A percentile compares a stretch with the other conserved stretches of the same genome.
These are phyloP conservation scores for Remorina albescens DNA, from an alignment of 2,797 vertebrate genomes.

Conservation along the genomic window DNA sequence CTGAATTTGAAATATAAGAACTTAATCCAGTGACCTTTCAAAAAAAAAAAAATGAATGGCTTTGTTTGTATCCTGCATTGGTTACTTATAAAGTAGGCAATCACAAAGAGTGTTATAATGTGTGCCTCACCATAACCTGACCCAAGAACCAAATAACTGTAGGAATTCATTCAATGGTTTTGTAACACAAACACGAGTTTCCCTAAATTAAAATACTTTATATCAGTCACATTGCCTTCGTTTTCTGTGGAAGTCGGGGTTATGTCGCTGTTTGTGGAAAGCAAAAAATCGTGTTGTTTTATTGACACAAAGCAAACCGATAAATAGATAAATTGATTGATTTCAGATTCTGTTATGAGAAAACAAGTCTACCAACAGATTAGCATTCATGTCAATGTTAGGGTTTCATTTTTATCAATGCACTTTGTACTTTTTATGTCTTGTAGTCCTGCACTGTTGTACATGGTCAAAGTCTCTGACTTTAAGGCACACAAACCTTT, in stretches of 20 bases:
- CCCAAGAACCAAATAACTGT: neutral
- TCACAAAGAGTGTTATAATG: neutral
- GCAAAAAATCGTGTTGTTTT: constrained; percentile 6
- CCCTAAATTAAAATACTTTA: constrained; percentile 13
- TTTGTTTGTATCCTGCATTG: neutral
- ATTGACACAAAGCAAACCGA: neutral
- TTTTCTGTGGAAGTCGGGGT: neutral
- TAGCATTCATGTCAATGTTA: neutral
- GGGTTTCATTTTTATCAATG: constrained; percentile 2
- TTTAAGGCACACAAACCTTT: no score
- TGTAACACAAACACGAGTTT: no score
- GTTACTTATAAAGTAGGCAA: neutral
- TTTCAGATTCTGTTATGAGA: neutral
- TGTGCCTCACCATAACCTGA: neutral
- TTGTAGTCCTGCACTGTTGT: neutral
- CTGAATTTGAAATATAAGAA: neutral
- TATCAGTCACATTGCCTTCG: constrained; percentile 17
- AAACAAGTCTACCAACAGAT: neutral
- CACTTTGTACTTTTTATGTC: neutral
- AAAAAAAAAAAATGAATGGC: no score
- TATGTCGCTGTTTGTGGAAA: constrained; percentile 32
- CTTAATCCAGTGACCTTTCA: neutral
- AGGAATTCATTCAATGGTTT: constrained; percentile 6
- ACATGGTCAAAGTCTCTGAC: constrained; percentile 38
- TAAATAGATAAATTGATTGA: neutral